Percentiles rank a stretch among this genome's conserved stretches.
phyloP scores from a whole-genome alignment of 2,113 vertebrate species.

The Falcunculus frontatus region DNA sequence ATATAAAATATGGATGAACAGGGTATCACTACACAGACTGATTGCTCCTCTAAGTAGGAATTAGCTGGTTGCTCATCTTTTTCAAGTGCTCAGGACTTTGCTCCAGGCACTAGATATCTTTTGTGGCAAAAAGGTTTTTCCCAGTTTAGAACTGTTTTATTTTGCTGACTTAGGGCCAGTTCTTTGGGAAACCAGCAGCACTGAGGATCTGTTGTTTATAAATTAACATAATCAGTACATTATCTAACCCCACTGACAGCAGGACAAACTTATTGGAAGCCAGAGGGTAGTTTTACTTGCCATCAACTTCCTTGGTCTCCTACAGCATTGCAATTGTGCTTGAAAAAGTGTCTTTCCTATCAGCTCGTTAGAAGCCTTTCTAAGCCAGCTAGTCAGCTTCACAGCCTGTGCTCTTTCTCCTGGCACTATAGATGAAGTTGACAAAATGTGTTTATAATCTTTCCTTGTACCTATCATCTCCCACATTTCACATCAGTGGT shows the following conservation, averaged over 20 bases:
- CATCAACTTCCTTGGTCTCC: background rate
- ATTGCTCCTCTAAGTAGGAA: background rate
- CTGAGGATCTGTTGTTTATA: background rate
- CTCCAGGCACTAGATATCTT: background rate
- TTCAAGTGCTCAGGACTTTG: background rate
- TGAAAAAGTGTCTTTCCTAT: background rate
- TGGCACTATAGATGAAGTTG: background rate
- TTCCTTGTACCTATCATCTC: background rate
- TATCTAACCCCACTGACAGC: background rate
- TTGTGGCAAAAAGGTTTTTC: background rate
- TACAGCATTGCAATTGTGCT: background rate
- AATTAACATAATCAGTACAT: background rate
- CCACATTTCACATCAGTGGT: background rate
- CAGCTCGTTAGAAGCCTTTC: background rate
- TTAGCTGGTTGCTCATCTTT: background rate
- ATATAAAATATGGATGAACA: background rate
- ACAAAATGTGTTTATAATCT: background rate
- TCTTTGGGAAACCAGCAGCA: background rate
- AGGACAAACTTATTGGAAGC: background rate
- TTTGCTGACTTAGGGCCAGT: background rate
- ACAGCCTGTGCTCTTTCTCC: background rate
- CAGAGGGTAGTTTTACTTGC: background rate
- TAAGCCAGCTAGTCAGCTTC: background rate
- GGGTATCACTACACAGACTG: background rate
- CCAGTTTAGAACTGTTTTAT: background rate